These are phyloP conservation scores for Pasiphila rectangulata DNA, from an alignment of 2,888 invertebrate genomes.

Conservation along the genomic window DNA sequence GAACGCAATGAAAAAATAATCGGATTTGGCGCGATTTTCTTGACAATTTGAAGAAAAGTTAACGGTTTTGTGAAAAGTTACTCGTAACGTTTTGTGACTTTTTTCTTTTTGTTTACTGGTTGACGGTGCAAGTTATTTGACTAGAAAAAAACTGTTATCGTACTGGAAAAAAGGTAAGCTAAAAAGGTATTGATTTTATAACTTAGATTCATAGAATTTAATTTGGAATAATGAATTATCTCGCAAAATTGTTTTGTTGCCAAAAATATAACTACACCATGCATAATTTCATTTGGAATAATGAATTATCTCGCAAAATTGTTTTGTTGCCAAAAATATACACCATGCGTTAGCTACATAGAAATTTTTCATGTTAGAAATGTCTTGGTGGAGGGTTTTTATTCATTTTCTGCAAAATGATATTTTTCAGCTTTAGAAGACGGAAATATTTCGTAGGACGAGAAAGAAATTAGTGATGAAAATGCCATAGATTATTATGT, in stretches of 20 bases:
- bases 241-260: not conserved
- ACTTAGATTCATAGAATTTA: not conserved
- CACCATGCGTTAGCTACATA: not conserved
- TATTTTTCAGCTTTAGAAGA: conserved; percentile 8
- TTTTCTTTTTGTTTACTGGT: conserved; percentile 1
- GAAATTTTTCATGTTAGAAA: not conserved
- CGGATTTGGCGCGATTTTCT: conserved; percentile 1
- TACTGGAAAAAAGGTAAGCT: not conserved
- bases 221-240: not conserved
- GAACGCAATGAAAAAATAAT: conserved; percentile 1
- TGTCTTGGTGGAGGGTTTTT: not conserved
- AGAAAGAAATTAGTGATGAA: conserved; percentile 18
- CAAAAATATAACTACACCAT: not conserved
- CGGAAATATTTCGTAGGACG: conserved; percentile 24
- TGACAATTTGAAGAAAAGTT: conserved; percentile 4
- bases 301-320: not conserved
- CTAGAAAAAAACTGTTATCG: not conserved
- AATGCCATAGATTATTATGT: conserved; percentile 19
- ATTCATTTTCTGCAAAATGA: conserved; percentile 4
- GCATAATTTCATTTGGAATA: not conserved
- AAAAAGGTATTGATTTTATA: not conserved
- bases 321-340: not conserved
- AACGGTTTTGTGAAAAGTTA: not conserved
- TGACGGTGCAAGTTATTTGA: conserved; percentile 3
- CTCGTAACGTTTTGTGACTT: conserved; percentile 3